Evolutionary conservation across 1,140 invertebrate species (phyloP), one percentile per base, ranked within the genome.

Genomic region (Dufourea novaeangliae): DNA sequence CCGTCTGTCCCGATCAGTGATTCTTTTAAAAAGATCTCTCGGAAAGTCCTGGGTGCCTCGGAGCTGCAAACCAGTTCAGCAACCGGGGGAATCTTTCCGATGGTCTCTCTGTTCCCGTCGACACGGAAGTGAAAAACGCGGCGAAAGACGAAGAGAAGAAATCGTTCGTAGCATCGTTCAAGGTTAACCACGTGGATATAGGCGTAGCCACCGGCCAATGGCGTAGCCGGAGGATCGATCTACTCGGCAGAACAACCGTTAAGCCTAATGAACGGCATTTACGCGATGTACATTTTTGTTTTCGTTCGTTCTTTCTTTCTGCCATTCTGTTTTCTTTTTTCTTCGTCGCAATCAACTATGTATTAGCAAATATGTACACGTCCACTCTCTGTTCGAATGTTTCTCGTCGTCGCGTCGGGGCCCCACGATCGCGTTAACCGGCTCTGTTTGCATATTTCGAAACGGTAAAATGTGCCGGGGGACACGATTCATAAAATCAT

Each of bases 141-240:
- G 63, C 67, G 69, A 78, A 72, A 81, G 61, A 81, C 63, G 59
- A 66, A 14, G 78, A 62, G 78, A 82, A 72, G 62, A 82, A 78
- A 82, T 78, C 62, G 75, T 80, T 85, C 39, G 70, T 70, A 72
- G 77, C 81, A 59, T 66, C 69, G 78, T 82, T 82, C 75, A 85
- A 85, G 75, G 79, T 84, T 82, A 82, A 75, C 75, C 84, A 73
- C 77, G 72, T 66, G 79, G 66, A 79, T 73, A 73, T 69, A 71
- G 67, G 67, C 66, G 71, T 74, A 71, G 70, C 62, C 68, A 72
- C 25, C 14, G 62, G 39, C 57, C 82, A 80, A 44, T 80, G 77
- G 71, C 81, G 77, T 83, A 75, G 70, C 73, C 50, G 12, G 22
- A 25, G 61, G 52, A 29, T 56, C 59, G 52, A 56, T 75, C 34